Evolutionary conservation across 2,888 invertebrate genomes (phyloP), one percentile per base, ranked within the genome.

Genomic region (Apoda limacodes): DNA sequence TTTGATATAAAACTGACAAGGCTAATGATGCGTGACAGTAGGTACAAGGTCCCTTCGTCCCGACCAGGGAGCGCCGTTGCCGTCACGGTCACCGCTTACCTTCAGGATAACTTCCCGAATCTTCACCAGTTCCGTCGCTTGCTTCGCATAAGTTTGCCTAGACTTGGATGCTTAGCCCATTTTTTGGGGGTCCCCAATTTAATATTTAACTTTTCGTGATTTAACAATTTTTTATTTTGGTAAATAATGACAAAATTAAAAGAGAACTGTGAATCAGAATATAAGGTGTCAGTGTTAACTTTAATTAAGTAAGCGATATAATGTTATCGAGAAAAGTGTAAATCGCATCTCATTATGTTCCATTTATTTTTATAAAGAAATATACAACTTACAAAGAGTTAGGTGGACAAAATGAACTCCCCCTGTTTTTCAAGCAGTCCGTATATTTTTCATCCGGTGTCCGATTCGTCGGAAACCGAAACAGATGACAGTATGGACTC

Each of bases 391-490:
- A n/a, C n/a, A n/a, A n/a, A n/a, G n/a, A n/a, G n/a, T n/a, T n/a
- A n/a, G n/a, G n/a, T n/a, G n/a, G n/a, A n/a, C 15, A 22, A 43
- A 35, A 78, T 78, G 78, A 74, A 69, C 48, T 72, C 78, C 1
- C 70, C 74, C 3, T 80, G 80, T 44, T 76, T 74, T 34, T 45
- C 65, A 22, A 56, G 48, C 28, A 63, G 65, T 38, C 78, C 80
- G 21, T 75, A 78, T 35, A 70, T 75, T 43, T 80, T 78, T 50
- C 63, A 75, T 41, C 75, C 76, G 2, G 66, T 66, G 27, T 80
- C 81, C 3, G 80, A 81, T 30, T 65, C 69, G 7, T 80, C 82
- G 10, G 70, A 68, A 3, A 80, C 81, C 5, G 82, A 82, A 49
- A 66, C 81, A 1, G 76, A 75, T 36, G 75, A 75, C 27, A 78